phyloP scores from a whole-genome alignment of 2,113 vertebrate species.

The Boulengeromyrus knoepffleri region DNA sequence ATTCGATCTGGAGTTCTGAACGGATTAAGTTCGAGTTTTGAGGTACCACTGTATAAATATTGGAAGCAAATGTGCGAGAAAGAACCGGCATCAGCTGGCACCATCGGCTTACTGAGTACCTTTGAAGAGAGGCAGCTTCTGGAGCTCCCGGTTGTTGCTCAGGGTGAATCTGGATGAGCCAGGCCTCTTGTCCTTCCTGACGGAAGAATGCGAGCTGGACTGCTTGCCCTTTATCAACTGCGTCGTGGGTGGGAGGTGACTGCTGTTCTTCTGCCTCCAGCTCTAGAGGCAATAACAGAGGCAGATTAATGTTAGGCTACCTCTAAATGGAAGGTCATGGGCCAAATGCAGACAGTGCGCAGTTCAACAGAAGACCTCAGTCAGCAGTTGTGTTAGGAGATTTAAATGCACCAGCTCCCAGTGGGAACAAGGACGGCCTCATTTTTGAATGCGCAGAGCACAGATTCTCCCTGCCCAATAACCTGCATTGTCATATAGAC shows the following conservation, averaged over 20 bases:
- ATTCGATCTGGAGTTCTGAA: too few species aligned
- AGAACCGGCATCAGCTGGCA: not conserved
- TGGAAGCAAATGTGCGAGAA: not conserved
- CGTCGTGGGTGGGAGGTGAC: constrained; percentile 65
- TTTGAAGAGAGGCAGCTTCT: constrained; percentile 92
- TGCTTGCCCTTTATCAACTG: constrained; percentile 86
- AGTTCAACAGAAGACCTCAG: not conserved
- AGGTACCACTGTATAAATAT: too few species aligned
- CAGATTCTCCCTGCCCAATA: not conserved
- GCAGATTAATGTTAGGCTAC: not conserved
- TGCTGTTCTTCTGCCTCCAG: constrained; percentile 76
- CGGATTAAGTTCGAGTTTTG: too few species aligned
- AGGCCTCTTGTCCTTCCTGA: constrained; percentile 90
- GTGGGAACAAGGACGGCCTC: not conserved
- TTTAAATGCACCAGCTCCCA: not conserved
- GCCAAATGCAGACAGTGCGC: not conserved
- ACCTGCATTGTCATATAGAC: not conserved
- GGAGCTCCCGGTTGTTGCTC: constrained; percentile 91
- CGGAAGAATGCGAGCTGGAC: constrained; percentile 67
- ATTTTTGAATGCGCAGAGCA: not conserved
- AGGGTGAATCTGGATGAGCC: constrained; percentile 85
- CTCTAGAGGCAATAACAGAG: constrained; percentile 53
- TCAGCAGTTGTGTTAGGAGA: not conserved
- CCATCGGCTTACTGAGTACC: constrained; percentile 54
- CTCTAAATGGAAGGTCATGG: not conserved